Evolutionary conservation across 1,140 invertebrate genomes (phyloP).

Genomic region (Drosophila auraria): DNA sequence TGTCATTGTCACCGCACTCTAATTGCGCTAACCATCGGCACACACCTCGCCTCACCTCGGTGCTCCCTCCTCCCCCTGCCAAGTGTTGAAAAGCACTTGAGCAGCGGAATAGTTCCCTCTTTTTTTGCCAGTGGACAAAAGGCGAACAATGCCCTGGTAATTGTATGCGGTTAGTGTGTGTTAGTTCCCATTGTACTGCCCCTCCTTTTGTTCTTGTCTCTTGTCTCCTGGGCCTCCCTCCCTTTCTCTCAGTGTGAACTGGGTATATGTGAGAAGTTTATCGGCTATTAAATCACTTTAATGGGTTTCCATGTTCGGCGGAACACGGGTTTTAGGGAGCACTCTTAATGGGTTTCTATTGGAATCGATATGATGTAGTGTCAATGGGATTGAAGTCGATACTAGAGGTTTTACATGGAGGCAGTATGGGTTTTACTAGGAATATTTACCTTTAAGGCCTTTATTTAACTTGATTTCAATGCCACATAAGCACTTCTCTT

Average conservation of each 20-base stretch:
- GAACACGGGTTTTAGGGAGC: constrained; percentile 19
- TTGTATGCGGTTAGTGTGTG: constrained; percentile 73
- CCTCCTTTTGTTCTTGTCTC: constrained; percentile 25
- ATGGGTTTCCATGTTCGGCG: constrained; percentile 52
- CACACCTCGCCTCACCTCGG: constrained; percentile 17
- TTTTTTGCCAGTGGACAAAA: constrained; percentile 58
- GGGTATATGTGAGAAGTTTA: constrained; percentile 65
- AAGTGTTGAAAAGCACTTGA: constrained; percentile 70
- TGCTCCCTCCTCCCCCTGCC: neutral
- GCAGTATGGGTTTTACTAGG: neutral
- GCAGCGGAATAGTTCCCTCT: constrained; percentile 61
- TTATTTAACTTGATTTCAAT: neutral
- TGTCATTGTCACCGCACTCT: constrained; percentile 80
- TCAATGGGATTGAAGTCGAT: constrained; percentile 22
- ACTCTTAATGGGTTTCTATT: constrained; percentile 4
- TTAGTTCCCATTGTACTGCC: constrained; percentile 44
- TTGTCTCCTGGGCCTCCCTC: constrained; percentile 3
- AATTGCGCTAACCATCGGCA: constrained; percentile 75
- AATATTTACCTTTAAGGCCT: neutral
- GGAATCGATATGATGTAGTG: constrained; percentile 25
- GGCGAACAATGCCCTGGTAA: constrained; percentile 78
- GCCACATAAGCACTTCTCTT: neutral
- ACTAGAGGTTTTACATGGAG: neutral
- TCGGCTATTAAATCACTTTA: constrained; percentile 79
- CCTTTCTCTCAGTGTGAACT: constrained; percentile 49